phyloP scores from a whole-genome alignment of 1,140 invertebrate species.

The Hormaphis cornu region DNA sequence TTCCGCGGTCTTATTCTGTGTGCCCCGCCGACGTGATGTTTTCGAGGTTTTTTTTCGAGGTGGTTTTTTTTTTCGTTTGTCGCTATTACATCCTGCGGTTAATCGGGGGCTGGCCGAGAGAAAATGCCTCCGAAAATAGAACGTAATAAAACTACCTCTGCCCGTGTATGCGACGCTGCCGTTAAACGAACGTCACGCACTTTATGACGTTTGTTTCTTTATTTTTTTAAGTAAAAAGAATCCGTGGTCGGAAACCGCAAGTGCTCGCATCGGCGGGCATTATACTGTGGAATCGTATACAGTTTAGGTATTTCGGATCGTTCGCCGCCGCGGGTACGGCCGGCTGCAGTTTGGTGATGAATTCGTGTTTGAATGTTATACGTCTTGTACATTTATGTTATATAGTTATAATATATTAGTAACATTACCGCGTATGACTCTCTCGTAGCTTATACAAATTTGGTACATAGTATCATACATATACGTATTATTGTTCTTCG shows the following conservation, averaged over 20 bases:
- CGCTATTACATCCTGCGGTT: constrained; percentile 6
- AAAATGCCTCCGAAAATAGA: constrained; percentile 15
- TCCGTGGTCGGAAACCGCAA: background rate
- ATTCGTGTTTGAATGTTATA: background rate
- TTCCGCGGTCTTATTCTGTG: no score
- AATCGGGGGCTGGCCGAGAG: constrained; percentile 3
- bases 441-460: no score
- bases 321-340: background rate
- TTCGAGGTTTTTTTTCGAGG: background rate
- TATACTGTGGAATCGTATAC: background rate
- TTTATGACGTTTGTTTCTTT: constrained; percentile 1
- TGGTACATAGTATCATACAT: no score
- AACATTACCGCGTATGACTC: no score
- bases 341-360: background rate
- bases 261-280: background rate
- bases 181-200: constrained; percentile 10
- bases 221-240: no score
- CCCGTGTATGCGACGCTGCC: background rate
- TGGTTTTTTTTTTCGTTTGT: constrained; percentile 11
- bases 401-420: no score
- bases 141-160: background rate
- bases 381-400: no score
- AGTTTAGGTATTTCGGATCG: background rate
- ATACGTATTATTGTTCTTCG: no score
- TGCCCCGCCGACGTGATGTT: no score